Conservation (phyloP, 53 echinoderm and acorn worm species). For the Arbacia lixula region DNA sequence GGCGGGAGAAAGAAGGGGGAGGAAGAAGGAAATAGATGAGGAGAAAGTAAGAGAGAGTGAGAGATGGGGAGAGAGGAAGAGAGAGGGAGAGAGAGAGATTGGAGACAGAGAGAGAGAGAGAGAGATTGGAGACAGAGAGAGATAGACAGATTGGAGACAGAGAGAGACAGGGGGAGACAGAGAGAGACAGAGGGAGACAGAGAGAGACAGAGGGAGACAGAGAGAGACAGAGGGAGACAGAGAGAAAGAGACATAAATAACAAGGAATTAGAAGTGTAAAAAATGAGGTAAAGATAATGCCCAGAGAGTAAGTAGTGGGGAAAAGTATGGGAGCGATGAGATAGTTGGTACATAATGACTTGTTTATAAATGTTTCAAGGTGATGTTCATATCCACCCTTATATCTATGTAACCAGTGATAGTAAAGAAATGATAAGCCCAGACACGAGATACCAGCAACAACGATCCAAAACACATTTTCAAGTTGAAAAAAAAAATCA, state of each 20-base stretch:
- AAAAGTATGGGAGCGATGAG: not conserved
- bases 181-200: not conserved
- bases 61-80: not conserved
- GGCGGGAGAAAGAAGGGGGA: not conserved
- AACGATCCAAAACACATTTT: no score
- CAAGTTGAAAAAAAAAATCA: no score
- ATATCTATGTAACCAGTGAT: no score
- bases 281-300: no score
- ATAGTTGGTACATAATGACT: not conserved
- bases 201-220: not conserved
- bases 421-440: no score
- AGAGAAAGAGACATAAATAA: not conserved
- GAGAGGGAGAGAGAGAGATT: not conserved
- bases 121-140: not conserved
- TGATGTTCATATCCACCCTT: no score
- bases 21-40: not conserved
- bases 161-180: no score
- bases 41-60: not conserved
- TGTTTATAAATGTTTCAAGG: no score
- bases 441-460: no score
- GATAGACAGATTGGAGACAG: not conserved
- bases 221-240: no score
- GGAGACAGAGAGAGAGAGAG: no score
- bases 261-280: not conserved
- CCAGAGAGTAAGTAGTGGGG: not conserved